phyloP scores from a whole-genome alignment of 35 echinoderm and acorn worm genomes.

The Diadema setosum region DNA sequence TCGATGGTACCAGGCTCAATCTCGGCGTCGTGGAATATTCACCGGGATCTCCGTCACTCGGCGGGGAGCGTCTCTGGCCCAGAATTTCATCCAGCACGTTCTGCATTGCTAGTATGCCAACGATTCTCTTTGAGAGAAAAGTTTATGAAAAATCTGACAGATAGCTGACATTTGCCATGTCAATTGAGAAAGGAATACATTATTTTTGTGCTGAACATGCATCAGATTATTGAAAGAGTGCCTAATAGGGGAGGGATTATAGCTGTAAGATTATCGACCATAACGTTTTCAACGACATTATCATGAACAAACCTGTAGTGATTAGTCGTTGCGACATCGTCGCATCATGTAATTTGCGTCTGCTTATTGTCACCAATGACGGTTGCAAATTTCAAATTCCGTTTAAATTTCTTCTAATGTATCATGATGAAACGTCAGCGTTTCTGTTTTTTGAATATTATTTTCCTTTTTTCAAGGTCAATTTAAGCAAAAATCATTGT shows the following conservation, averaged over 20 bases:
- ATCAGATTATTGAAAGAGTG: neutral
- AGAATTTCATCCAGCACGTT: neutral
- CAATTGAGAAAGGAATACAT: neutral
- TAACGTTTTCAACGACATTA: neutral
- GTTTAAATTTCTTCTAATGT: too few relatives aligned
- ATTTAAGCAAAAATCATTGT: neutral
- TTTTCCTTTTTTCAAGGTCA: neutral
- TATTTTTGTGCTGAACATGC: neutral
- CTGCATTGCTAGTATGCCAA: neutral
- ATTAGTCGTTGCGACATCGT: too few relatives aligned
- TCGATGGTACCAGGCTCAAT: too few relatives aligned
- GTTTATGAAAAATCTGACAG: neutral
- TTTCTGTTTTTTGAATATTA: too few relatives aligned
- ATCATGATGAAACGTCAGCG: too few relatives aligned
- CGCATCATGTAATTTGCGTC: too few relatives aligned
- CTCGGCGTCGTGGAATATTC: too few relatives aligned
- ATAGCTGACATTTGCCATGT: neutral
- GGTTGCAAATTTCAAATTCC: too few relatives aligned
- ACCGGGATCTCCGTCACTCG: too few relatives aligned
- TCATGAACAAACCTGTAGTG: neutral
- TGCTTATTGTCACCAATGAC: too few relatives aligned
- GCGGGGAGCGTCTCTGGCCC: neutral
- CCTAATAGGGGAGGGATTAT: neutral
- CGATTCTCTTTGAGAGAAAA: neutral
- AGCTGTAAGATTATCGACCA: neutral